Evolutionary conservation across 2,113 vertebrate genomes (phyloP), one percentile per base, ranked within the genome.

Genomic region (Turnix velox): DNA sequence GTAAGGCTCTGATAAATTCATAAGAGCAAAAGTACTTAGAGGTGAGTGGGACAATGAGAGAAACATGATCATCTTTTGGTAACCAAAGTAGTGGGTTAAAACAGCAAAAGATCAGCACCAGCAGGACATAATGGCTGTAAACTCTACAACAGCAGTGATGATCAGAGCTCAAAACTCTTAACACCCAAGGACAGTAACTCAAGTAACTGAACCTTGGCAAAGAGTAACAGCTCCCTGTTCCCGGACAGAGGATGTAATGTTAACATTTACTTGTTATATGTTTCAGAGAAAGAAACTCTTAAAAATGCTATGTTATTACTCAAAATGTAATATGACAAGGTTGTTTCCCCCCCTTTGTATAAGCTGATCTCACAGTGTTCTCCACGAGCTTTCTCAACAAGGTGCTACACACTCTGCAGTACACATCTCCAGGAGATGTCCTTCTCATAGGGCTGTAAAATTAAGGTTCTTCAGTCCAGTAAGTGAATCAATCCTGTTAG

Each of bases 281-380:
- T 55, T 92, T 85, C 33, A 83, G 25, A 45, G 33, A 84, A 65
- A 45, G 15, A 51, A 3, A 25, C 14, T 5, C 27, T 31, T 82
- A 30, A 42, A 87, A 54, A 61, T 25, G 39, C 5, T 16, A 12
- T 12, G 16, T 8, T 19, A 33, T 45, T 78, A 4, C 39, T 91
- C 76, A 67, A 79, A 45, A 9, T 6, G 10, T 49, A 91, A 51
- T 31, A 52, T 30, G 30, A 46, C 25, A 67, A 31, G 18, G 9
- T 8, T 74, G 23, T 54, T 67, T 61, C 67, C 19, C 27, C 6
- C 14, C 17, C n/a, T n/a, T n/a, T n/a, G n/a, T n/a, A n/a, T n/a
- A n/a, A n/a, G n/a, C 54, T 80, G 49, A 55, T 72, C 37, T 69
- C 0, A 0, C 1, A 5, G 73, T 18, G 14, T 9, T 48, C 31